Evolutionary conservation across 2,888 invertebrate genomes (phyloP), one percentile per base, ranked within the genome.

Genomic region (Allacma fusca): DNA sequence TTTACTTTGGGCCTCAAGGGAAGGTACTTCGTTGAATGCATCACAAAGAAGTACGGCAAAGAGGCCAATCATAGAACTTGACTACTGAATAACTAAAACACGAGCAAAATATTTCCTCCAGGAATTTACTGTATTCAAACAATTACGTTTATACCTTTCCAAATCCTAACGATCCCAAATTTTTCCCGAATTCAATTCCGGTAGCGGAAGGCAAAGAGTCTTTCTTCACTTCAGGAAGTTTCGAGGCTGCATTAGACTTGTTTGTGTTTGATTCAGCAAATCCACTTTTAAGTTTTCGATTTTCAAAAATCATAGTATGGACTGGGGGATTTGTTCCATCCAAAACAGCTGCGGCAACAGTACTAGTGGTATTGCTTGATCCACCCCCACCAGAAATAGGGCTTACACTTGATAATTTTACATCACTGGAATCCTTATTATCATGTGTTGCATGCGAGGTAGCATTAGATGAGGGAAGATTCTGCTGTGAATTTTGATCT

Each of bases 231-330:
- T 77, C 70, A 0, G 72, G 77, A 9, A 75, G 29, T 75, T 64
- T 76, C 7, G 62, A 57, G 12, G 68, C 50, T 19, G 62, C 21
- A 26, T 29, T 72, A 40, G 7, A 9, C 13, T 5, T 40, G 7
- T 40, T 40, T 1, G 23, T 62, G 19, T 74, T 76, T 1, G 76
- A 80, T 26, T 72, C 79, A 64, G 76, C 79, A 19, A 78, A 79
- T 12, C 80, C 79, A 21, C 70, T 76, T 65, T 82, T 84, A 34
- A 80, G 81, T 69, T 84, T 81, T 5, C 80, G 80, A 68, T 84
- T 84, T 76, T 83, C 83, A 79, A 84, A 84, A 28, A 84, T 82
- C 80, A 84, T 81, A 4, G 84, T 83, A 70, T 80, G 81, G 13
- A 81, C 62, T 1, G 82, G 82, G 26, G 81, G 80, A 71, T 78